Evolutionary conservation across 2,888 invertebrate genomes (phyloP).

Genomic region (Ectemnius lituratus): DNA sequence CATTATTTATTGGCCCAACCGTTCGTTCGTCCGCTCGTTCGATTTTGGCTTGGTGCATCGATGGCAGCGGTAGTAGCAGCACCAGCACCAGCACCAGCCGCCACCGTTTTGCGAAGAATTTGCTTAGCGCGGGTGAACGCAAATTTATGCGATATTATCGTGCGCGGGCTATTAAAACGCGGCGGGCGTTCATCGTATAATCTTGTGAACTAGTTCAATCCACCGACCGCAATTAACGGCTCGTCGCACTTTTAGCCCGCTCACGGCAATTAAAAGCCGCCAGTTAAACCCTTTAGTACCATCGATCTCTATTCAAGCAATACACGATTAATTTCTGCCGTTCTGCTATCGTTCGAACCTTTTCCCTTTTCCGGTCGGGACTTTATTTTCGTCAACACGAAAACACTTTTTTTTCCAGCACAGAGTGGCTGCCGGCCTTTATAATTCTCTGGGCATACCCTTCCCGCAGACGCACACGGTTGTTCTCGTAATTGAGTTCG

Average conservation of each 20-base stretch:
- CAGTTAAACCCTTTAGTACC: neutral
- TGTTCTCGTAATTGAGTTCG: constrained; percentile 55
- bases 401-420: too few species aligned
- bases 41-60: neutral
- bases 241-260: constrained; percentile 5
- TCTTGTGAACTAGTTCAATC: constrained; percentile 17
- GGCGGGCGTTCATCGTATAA: constrained; percentile 29
- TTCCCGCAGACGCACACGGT: constrained; percentile 3
- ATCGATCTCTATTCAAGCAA: neutral
- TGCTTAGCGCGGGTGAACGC: constrained; percentile 30
- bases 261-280: neutral
- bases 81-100: neutral
- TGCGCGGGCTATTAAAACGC: constrained; percentile 25
- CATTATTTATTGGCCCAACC: constrained; percentile 58
- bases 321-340: constrained; percentile 14
- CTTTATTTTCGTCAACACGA: too few species aligned
- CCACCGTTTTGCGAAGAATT: constrained; percentile 42
- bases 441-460: too few species aligned
- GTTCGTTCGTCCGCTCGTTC: constrained; percentile 35
- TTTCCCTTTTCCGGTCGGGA: neutral
- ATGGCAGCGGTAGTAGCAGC: neutral
- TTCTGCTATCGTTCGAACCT: neutral
- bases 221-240: constrained; percentile 14
- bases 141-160: constrained; percentile 43
- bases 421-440: too few species aligned